Evolutionary conservation across 2,797 vertebrate genomes (phyloP).

Genomic region (Geotrypetes seraphini): DNA sequence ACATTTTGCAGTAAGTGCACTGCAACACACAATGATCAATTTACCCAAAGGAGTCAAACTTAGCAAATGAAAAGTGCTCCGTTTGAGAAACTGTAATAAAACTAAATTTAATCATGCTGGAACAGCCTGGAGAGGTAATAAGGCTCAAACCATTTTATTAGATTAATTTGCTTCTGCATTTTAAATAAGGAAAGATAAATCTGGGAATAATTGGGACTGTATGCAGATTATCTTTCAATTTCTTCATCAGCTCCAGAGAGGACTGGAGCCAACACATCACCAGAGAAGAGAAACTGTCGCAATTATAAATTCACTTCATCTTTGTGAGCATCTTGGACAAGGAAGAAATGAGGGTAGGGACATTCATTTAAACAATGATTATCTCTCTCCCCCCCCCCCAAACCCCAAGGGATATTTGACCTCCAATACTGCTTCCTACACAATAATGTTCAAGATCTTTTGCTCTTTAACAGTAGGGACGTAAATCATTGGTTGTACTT

Average conservation of each 20-base stretch:
- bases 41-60: background rate
- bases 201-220: slow-evolving; percentile 3
- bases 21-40: too few species aligned
- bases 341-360: rapidly evolving
- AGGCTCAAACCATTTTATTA: slow-evolving; percentile 4
- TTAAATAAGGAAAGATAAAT: slow-evolving; percentile 14
- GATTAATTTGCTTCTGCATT: slow-evolving; percentile 13
- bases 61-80: background rate
- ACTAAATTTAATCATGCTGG: background rate
- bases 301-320: background rate
- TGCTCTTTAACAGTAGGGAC: too few species aligned
- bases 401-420: too few species aligned
- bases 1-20: too few species aligned
- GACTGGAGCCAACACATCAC: background rate
- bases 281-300: background rate
- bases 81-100: rapidly evolving
- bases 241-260: background rate
- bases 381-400: too few species aligned
- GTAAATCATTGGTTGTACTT: too few species aligned
- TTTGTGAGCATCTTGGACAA: rapidly evolving
- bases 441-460: too few species aligned
- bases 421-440: too few species aligned
- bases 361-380: too few species aligned
- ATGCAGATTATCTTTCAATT: slow-evolving; percentile 1
- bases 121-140: background rate